These are phyloP conservation scores for Pollimyrus isidori DNA, from an alignment of 2,113 vertebrate genomes.

Conservation along the genomic window DNA sequence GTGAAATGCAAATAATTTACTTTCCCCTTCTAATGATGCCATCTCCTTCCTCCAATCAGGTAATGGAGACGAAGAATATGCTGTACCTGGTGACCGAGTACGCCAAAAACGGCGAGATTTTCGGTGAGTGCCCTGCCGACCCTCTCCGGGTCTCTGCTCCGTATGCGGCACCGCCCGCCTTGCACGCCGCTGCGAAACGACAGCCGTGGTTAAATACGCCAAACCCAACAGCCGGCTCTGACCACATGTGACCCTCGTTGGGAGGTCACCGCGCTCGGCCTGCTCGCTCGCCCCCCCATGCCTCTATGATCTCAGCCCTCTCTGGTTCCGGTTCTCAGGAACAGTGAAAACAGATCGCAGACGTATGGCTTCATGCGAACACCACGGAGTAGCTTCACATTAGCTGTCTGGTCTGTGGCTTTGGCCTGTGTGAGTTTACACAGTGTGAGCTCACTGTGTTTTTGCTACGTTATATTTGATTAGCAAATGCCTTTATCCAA, in stretches of 20 bases:
- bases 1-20: not conserved
- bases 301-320: not conserved
- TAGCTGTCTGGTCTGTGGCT: not conserved
- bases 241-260: not conserved
- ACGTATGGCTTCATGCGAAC: not conserved
- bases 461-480: not conserved
- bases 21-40: not conserved
- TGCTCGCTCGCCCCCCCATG: not conserved
- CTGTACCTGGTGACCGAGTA: slow-evolving; percentile 71
- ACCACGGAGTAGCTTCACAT: not conserved
- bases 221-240: not conserved
- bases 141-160: not conserved
- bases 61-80: slow-evolving; percentile 84
- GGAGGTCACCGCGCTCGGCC: not conserved
- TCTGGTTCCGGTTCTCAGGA: not conserved
- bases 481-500: not conserved
- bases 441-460: not conserved
- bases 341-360: not conserved
- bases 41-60: slow-evolving; percentile 50
- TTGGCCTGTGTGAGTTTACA: not conserved
- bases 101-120: slow-evolving; percentile 30
- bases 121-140: slow-evolving; percentile 36
- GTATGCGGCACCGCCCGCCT: rapidly evolving
- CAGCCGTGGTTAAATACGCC: not conserved
- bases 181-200: not conserved